phyloP scores from a whole-genome alignment of 2,113 vertebrate genomes.

The Anoplopoma fimbria region DNA sequence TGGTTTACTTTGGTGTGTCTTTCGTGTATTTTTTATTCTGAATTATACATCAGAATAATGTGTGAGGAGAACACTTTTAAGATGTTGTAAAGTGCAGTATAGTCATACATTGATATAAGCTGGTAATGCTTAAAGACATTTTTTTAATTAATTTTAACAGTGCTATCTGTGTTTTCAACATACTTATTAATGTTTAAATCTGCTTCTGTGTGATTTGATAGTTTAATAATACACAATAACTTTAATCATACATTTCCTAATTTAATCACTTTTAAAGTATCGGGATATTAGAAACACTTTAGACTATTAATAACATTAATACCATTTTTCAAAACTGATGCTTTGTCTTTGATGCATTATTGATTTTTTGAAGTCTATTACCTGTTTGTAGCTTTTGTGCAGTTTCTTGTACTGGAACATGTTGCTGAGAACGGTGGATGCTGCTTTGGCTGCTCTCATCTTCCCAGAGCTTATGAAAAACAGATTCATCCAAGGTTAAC shows the following conservation, averaged over 20 bases:
- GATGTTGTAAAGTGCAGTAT: not conserved
- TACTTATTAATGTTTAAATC: not conserved
- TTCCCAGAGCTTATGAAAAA: constrained; percentile 80
- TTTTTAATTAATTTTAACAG: not conserved
- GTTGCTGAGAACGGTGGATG: constrained; percentile 91
- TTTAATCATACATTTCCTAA: not conserved
- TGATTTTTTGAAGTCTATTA: constrained; percentile 61
- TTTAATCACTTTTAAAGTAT: not conserved
- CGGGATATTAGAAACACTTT: not conserved
- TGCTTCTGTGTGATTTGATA: not conserved
- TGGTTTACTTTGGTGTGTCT: not conserved
- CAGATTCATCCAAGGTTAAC: constrained; percentile 23
- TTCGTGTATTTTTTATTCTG: not conserved
- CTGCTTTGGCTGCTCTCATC: constrained; percentile 87
- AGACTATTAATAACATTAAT: not conserved
- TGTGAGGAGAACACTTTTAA: not conserved
- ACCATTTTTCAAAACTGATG: not conserved
- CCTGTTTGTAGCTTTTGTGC: constrained; percentile 88
- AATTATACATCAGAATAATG: not conserved
- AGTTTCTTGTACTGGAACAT: constrained; percentile 96
- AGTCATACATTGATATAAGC: not conserved
- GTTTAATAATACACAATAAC: not conserved
- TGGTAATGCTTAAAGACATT: not conserved
- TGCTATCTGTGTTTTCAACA: not conserved
- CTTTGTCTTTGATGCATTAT: not conserved